Evolutionary conservation across 1,140 invertebrate species (phyloP), one percentile per base, ranked within the genome.

Genomic region (Cotesia chilonis): DNA sequence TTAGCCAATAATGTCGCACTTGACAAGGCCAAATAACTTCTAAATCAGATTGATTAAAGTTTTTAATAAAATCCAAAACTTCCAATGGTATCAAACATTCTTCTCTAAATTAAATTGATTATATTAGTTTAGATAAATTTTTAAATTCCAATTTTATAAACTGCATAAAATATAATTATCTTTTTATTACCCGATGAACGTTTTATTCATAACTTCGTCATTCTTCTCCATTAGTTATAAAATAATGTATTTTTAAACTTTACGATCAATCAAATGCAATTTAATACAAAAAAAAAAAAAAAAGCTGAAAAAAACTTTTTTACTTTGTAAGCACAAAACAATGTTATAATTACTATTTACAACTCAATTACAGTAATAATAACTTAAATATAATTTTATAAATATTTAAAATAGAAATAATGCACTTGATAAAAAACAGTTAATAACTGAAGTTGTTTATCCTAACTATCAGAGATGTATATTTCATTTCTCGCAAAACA

Each of bases 1-100:
- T 70, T 9, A 80, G 28, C 80, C 82, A 85, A 69, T 81, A 83
- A 60, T 73, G 71, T 67, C 83, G 74, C 3, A 81, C 72, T 72
- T 82, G 83, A 67, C 83, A 85, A 4, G 83, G 83, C 79, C 81
- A 85, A 51, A 76, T 70, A 4, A 73, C 38, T 68, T 85, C 81
- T 47, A 81, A 72, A 73, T 80, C 72, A 0, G 74, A 55, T 59
- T 76, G 74, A 9, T 76, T 76, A 6, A 76, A 76, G 72, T 82
- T 76, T 38, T 76, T 73, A 54, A 82, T 76, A 41, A 82, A 82
- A 71, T 82, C 80, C 75, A 81, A 69, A 52, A 75, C 75, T 68
- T 77, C 72, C 37, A 82, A 20, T 12, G 78, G 70, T 54, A 80
- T 14, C 55, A 75, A 64, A 68, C 80, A 82, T 17, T 72, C 73